Percentiles rank a stretch among this genome's conserved stretches.
Evolutionary conservation across 1,140 invertebrate genomes (phyloP).

Genomic region (Delia radicum): DNA sequence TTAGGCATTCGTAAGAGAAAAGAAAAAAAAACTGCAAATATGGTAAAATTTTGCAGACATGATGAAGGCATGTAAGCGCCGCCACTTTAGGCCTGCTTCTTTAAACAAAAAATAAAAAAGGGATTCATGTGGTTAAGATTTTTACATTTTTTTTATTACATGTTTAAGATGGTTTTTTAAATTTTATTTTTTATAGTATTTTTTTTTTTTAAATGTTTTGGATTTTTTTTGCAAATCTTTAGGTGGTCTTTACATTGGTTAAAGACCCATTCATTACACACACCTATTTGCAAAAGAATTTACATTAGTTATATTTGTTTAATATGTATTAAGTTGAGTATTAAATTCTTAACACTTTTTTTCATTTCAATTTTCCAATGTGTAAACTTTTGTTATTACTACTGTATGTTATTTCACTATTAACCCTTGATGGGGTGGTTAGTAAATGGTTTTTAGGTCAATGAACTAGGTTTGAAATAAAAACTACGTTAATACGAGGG

Average conservation of each 20-base stretch:
- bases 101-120: not conserved
- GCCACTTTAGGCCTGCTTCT: conserved; percentile 1
- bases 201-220: not conserved
- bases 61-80: conserved; percentile 18
- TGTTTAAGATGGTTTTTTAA: not conserved
- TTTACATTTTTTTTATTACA: not conserved
- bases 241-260: not conserved
- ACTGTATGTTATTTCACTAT: not conserved
- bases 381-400: not conserved
- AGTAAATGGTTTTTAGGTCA: too few relatives aligned
- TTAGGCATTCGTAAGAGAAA: not conserved
- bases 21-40: not conserved
- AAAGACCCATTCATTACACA: not conserved
- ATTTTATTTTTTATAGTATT: not conserved
- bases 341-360: not conserved
- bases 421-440: not conserved
- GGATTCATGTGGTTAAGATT: not conserved
- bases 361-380: not conserved
- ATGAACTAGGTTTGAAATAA: not conserved
- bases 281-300: too few relatives aligned
- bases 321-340: not conserved
- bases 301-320: too few relatives aligned
- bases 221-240: not conserved
- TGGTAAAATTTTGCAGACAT: not conserved
- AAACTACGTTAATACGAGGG: too few relatives aligned